A percentile compares a stretch with the other conserved stretches of the same genome.
phyloP scores from a whole-genome alignment of 1,140 invertebrate genomes.

The Neodiprion lecontei region DNA sequence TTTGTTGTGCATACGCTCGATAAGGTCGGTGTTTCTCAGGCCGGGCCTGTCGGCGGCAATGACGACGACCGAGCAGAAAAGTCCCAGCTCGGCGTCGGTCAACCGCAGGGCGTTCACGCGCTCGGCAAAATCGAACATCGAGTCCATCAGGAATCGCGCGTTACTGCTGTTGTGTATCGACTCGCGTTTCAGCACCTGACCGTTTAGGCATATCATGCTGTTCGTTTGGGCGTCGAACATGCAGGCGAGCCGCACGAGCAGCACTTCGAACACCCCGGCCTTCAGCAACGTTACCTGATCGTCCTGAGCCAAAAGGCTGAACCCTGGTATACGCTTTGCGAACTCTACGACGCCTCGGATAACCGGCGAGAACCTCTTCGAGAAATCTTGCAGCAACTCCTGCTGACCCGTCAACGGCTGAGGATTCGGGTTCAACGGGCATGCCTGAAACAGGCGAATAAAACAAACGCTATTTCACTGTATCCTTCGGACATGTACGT shows the following conservation, averaged over 20 bases:
- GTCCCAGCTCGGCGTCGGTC: slow-evolving; percentile 90
- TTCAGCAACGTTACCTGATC: slow-evolving; percentile 97
- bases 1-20: slow-evolving; percentile 91
- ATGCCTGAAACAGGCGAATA: slow-evolving; percentile 80
- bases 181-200: slow-evolving; percentile 88
- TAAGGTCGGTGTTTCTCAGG: slow-evolving; percentile 87
- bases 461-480: slow-evolving; percentile 18
- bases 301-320: slow-evolving; percentile 91
- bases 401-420: slow-evolving; percentile 80
- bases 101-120: slow-evolving; percentile 89
- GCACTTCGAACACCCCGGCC: slow-evolving; percentile 92
- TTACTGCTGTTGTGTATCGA: slow-evolving; percentile 89
- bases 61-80: slow-evolving; percentile 94
- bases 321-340: slow-evolving; percentile 96
- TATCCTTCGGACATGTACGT: background rate
- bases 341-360: slow-evolving; percentile 98
- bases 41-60: slow-evolving; percentile 94
- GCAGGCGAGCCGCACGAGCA: slow-evolving; percentile 90
- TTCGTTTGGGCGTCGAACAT: slow-evolving; percentile 92
- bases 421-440: slow-evolving; percentile 93
- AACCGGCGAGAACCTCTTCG: slow-evolving; percentile 92
- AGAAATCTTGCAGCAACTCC: slow-evolving; percentile 85
- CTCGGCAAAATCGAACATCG: slow-evolving; percentile 97
- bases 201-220: slow-evolving; percentile 92
- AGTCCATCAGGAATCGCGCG: slow-evolving; percentile 93